Evolutionary conservation across 2,113 vertebrate genomes (phyloP).

Genomic region (Ursus arctos): DNA sequence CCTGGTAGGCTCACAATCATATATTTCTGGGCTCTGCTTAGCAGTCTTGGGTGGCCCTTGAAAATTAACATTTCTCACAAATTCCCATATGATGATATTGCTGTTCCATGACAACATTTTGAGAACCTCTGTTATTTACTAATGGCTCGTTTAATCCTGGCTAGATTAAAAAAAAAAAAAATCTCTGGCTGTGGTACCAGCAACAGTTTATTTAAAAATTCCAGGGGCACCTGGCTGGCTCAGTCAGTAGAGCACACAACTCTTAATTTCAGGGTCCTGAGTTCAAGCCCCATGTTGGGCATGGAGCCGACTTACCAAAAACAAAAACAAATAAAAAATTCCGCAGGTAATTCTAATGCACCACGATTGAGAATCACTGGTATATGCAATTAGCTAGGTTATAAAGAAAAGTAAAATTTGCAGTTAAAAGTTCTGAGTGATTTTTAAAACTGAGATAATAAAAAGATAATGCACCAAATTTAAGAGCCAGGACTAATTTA

Average conservation of each 20-base stretch:
- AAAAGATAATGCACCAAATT: background rate
- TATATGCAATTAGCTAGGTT: background rate
- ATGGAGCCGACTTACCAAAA: background rate
- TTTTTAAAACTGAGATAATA: background rate
- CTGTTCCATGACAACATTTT: background rate
- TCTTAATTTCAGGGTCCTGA: background rate
- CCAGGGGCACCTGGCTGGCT: background rate
- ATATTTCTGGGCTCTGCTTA: background rate
- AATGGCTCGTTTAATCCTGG: background rate
- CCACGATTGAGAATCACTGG: background rate
- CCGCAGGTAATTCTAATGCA: background rate
- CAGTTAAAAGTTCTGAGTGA: background rate
- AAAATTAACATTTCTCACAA: conserved; percentile 1
- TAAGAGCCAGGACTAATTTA: background rate
- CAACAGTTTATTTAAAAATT: conserved; percentile 8
- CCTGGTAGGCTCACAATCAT: background rate
- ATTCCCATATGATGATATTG: background rate
- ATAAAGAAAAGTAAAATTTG: background rate
- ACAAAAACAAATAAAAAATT: background rate
- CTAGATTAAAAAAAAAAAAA: background rate
- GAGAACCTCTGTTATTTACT: background rate
- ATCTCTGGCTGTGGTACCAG: background rate
- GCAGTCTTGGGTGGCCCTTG: background rate
- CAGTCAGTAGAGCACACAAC: background rate
- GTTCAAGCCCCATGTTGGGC: background rate